These are phyloP conservation scores for Paedocypris micromegethes DNA, from an alignment of 2,797 vertebrate genomes.

Conservation along the genomic window DNA sequence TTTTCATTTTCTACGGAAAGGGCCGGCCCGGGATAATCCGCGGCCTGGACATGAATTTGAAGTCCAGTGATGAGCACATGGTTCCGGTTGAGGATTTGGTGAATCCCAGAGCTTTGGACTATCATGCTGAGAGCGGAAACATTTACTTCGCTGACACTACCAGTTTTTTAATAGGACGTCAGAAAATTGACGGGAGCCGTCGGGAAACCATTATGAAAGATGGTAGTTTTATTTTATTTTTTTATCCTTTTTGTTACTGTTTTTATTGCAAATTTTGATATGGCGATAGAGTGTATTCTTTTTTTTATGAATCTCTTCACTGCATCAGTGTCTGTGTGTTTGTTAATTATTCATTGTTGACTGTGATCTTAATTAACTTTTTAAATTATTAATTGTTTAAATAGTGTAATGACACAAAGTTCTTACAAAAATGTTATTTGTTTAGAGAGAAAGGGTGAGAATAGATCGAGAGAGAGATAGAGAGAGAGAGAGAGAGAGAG, in stretches of 20 bases:
- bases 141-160: constrained; percentile 98
- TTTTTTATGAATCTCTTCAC: too few species aligned
- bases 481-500: too few species aligned
- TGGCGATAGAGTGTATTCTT: too few species aligned
- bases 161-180: constrained; percentile 93
- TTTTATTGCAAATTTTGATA: neutral
- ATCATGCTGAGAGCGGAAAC: constrained; percentile 85
- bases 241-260: neutral
- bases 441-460: too few species aligned
- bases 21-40: constrained; percentile 91
- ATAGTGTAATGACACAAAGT: too few species aligned
- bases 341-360: too few species aligned
- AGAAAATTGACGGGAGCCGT: constrained; percentile 88
- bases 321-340: too few species aligned
- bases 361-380: too few species aligned
- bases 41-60: constrained; percentile 91
- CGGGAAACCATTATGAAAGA: constrained; percentile 95
- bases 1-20: constrained; percentile 98
- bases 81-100: constrained; percentile 92
- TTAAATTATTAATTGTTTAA: too few species aligned
- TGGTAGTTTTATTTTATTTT: constrained; percentile 66
- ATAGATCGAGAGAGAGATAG: too few species aligned
- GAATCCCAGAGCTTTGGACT: constrained; percentile 93
- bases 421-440: too few species aligned
- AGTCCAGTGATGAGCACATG: constrained; percentile 92